Base-by-base conservation (phyloP, 1,140 invertebrate genomes). In the Drosophila eugracilis region DNA sequence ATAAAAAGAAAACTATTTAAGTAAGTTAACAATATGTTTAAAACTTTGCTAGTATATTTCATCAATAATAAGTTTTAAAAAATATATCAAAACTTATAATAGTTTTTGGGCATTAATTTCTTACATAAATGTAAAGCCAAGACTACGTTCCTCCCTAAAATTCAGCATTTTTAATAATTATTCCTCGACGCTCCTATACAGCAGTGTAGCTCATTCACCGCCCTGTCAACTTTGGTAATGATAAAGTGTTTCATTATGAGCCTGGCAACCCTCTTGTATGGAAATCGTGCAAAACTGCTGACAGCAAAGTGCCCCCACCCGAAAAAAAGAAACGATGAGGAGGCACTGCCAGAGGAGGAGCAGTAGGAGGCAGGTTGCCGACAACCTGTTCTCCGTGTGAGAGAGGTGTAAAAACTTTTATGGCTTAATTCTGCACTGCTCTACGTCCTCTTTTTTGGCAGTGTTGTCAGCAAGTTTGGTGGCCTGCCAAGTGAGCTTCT, bases 191-290 rank as follows among this genome's bases (percentile, higher is more conserved):
- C 36, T 62, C 34, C 10, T 15, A 37, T 55, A 47, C 69, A 37
- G 57, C 58, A 60, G 58, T 53, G 55, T 39, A 84, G 65, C 71
- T 84, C 58, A 79, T 84, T 84, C 77, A 59, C 44, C 71, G 76
- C 10, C 60, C 80, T 86, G 80, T 85, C 80, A 85, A 86, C 71
- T 79, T 77, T 79, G 49, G 55, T 77, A 85, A 85, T 86, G 80
- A 86, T 85, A 86, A 85, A 85, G 81, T 86, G 81, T 80, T 69
- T 70, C 66, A 70, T 67, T 84, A 84, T 84, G 65, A 78, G 74
- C 59, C 75, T 39, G 28, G 59, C 34, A 66, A 15, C 47, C 45
- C 47, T 50, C 47, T 67, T 50, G 39, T 48, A 55, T 45, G n/a
- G 39, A 78, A 65, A 63, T 75, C 15, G 36, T 49, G 47, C 55